Base-by-base conservation (phyloP, 2,888 invertebrate species). In the Coenonympha glycerion region DNA sequence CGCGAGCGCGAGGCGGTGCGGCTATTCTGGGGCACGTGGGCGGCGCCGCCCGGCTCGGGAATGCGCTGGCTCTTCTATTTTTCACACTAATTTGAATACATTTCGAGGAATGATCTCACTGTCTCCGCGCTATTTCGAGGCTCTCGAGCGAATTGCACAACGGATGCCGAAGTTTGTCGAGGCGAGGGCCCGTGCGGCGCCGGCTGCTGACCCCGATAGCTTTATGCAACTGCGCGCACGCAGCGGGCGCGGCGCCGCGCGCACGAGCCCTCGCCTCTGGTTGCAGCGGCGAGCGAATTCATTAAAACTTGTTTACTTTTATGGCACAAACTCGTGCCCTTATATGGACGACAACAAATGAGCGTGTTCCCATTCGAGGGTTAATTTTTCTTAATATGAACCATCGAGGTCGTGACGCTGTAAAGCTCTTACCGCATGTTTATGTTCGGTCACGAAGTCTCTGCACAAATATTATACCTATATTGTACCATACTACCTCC, bases 301-400 rank as follows among this genome's bases (percentile, higher is more conserved):
- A 72, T 76, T 77, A 66, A 79, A 77, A 80, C 81, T 73, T 81
- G 82, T 83, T 84, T 79, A 78, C 83, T 69, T 83, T 76, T 82
- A 84, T 76, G 81, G 85, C 71, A 68, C 70, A 75, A 75, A 73
- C 64, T 67, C 64, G 57, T 65, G 58, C 59, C 77, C 80, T 62
- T 81, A 66, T 71, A 82, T 66, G 80, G 80, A 57, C 60, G 64
- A 61, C 68, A 68, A 75, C 75, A 71, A 76, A 78, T 74, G 24
- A 47, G 33, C 33, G 18, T 68, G 74, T 74, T 70, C 64, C 79
- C 76, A 75, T 78, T 78, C 73, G 75, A 75, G 78, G 78, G 75
- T 78, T 66, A 62, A 66, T 73, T 73, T 74, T 68, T 70, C 65
- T 69, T 59, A 68, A 69, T 30, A 42, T 36, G 47, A 46, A 41